These are phyloP conservation scores for Caligus rogercresseyi DNA, from an alignment of 1,140 invertebrate genomes.

Conservation along the genomic window DNA sequence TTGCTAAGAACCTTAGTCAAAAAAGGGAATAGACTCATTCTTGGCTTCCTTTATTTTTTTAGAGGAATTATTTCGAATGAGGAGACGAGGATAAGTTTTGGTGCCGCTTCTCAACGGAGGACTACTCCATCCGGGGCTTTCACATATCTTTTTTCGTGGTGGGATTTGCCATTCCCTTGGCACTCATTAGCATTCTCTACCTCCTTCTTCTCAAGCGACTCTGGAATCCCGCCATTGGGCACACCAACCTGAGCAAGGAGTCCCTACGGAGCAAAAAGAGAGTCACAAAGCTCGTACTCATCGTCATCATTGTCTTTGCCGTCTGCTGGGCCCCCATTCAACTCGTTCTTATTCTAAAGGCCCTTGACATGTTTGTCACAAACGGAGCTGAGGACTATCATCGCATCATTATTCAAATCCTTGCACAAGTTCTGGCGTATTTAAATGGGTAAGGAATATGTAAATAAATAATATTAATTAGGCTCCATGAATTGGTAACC, in stretches of 20 bases:
- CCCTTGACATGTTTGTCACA: slow-evolving; percentile 46
- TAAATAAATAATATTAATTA: too few species aligned
- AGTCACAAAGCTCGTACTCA: slow-evolving; percentile 78
- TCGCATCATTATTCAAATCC: slow-evolving; percentile 55
- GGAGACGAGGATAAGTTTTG: not conserved
- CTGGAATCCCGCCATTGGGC: slow-evolving; percentile 60
- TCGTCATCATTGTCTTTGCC: slow-evolving; percentile 84
- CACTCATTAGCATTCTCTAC: slow-evolving; percentile 70
- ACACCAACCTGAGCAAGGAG: slow-evolving; percentile 46
- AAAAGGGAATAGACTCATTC: too few species aligned
- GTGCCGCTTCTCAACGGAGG: slow-evolving; percentile 6
- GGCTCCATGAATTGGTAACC: too few species aligned
- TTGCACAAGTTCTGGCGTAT: slow-evolving; percentile 77
- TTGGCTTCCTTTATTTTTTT: too few species aligned
- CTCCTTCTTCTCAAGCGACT: slow-evolving; percentile 70
- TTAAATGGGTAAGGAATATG: slow-evolving; percentile 47
- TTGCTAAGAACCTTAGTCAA: too few species aligned
- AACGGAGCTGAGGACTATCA: slow-evolving; percentile 26
- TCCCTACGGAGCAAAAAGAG: slow-evolving; percentile 63
- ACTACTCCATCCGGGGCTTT: slow-evolving; percentile 5
- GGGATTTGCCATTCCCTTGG: slow-evolving; percentile 62
- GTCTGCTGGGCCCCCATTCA: slow-evolving; percentile 91
- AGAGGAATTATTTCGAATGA: slow-evolving; percentile 1
- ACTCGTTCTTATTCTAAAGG: slow-evolving; percentile 55
- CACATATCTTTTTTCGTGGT: slow-evolving; percentile 63